phyloP scores from a whole-genome alignment of 2,888 invertebrate genomes.

The Acanthopleura granulata region DNA sequence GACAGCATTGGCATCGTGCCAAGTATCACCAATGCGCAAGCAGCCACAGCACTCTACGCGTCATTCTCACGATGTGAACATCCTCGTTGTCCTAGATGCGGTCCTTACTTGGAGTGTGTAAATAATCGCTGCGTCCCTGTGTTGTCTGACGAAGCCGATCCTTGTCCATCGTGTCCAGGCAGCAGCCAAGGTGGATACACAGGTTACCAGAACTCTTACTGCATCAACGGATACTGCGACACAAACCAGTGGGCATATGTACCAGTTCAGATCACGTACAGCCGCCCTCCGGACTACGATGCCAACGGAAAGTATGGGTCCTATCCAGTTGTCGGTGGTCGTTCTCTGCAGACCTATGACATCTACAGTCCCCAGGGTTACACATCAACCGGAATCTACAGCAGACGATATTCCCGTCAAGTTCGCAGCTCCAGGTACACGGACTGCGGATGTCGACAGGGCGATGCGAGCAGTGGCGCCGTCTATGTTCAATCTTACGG shows the following conservation, averaged over 20 bases:
- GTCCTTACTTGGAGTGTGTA: background rate
- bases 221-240: slow-evolving; percentile 52
- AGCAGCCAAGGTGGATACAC: background rate
- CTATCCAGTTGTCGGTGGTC: slow-evolving; percentile 48
- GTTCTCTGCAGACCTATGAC: slow-evolving; percentile 37
- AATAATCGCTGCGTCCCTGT: background rate
- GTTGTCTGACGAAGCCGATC: background rate
- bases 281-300: slow-evolving; percentile 46
- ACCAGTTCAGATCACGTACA: slow-evolving; percentile 54
- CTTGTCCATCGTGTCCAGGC: background rate
- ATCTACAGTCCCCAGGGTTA: slow-evolving; percentile 47
- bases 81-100: slow-evolving; percentile 37
- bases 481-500: slow-evolving; percentile 53
- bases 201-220: slow-evolving; percentile 50
- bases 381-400: background rate
- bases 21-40: background rate
- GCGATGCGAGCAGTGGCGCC: slow-evolving; percentile 31
- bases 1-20: background rate
- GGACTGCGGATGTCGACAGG: slow-evolving; percentile 30
- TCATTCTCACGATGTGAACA: slow-evolving; percentile 9
- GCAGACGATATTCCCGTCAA: slow-evolving; percentile 22
- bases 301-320: slow-evolving; percentile 33
- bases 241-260: slow-evolving; percentile 54
- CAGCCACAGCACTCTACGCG: background rate
- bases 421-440: background rate